Percentiles rank a stretch among this genome's conserved stretches.
Evolutionary conservation across 2,113 vertebrate genomes (phyloP).

Genomic region (Strix aluco): DNA sequence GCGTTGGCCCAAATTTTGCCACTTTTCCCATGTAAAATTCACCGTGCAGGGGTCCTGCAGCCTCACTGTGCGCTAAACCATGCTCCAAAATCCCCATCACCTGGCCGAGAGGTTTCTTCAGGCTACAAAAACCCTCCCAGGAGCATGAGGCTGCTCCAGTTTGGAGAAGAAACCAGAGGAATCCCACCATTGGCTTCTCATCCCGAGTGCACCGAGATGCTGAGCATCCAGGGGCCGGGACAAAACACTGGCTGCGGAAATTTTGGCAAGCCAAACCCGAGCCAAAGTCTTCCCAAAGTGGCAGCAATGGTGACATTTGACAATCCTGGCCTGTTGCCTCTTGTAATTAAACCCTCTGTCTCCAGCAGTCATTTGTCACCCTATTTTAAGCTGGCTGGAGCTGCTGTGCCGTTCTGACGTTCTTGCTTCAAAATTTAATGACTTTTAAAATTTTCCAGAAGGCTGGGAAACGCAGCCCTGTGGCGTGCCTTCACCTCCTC

Average conservation of each 20-base stretch:
- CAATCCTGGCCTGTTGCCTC: background rate
- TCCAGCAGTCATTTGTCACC: background rate
- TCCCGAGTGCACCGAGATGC: fast-evolving
- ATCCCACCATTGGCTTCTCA: background rate
- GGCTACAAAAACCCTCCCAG: background rate
- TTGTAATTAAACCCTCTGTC: background rate
- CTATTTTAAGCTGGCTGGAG: constrained; percentile 6
- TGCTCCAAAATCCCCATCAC: background rate
- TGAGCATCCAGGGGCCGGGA: fast-evolving
- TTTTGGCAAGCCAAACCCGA: background rate
- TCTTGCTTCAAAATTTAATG: constrained; percentile 18
- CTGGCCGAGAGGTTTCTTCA: fast-evolving
- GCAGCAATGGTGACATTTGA: background rate
- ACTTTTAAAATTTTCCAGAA: background rate
- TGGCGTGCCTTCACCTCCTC: fast-evolving
- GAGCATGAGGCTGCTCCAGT: background rate
- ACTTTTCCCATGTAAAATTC: background rate
- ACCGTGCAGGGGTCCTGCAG: background rate
- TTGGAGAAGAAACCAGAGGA: background rate
- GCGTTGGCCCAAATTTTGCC: background rate
- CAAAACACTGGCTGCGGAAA: fast-evolving
- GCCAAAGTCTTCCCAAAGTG: background rate
- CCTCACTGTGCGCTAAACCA: background rate
- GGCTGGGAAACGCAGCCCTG: background rate
- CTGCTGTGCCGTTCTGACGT: background rate